phyloP scores from a whole-genome alignment of 2,113 vertebrate species.

The Dipodomys ordii region DNA sequence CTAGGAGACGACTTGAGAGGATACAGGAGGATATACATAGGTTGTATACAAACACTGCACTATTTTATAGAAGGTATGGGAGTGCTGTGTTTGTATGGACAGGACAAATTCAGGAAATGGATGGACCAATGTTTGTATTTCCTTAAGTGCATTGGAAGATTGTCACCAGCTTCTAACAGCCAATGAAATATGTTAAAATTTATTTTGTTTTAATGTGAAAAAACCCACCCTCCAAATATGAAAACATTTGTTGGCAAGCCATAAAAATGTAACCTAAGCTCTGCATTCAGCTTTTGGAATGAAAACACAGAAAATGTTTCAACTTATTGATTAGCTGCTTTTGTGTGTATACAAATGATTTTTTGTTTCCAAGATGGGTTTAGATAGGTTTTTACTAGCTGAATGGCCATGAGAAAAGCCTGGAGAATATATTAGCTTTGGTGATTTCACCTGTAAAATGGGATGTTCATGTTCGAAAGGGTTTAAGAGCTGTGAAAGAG shows the following conservation, averaged over 20 bases:
- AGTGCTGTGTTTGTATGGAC: background rate
- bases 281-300: conserved; percentile 21
- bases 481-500: background rate
- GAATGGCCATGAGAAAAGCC: too few species aligned
- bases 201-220: conserved; percentile 1
- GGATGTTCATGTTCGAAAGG: too few species aligned
- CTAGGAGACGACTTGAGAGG: background rate
- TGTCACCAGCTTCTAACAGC: background rate
- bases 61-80: background rate
- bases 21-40: background rate
- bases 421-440: too few species aligned
- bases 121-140: conserved; percentile 43
- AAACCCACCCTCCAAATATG: background rate
- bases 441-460: too few species aligned
- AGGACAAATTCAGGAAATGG: background rate
- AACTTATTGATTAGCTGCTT: conserved; percentile 27
- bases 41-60: background rate
- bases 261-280: conserved; percentile 43
- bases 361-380: background rate
- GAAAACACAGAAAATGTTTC: conserved; percentile 4
- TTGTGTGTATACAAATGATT: conserved; percentile 36
- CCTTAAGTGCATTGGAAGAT: conserved; percentile 3
- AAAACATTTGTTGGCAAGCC: conserved; percentile 26
- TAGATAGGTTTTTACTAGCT: too few species aligned
- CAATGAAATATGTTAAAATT: background rate